These are phyloP conservation scores for Octomys mimax DNA, from an alignment of 2,797 vertebrate genomes.

Conservation along the genomic window DNA sequence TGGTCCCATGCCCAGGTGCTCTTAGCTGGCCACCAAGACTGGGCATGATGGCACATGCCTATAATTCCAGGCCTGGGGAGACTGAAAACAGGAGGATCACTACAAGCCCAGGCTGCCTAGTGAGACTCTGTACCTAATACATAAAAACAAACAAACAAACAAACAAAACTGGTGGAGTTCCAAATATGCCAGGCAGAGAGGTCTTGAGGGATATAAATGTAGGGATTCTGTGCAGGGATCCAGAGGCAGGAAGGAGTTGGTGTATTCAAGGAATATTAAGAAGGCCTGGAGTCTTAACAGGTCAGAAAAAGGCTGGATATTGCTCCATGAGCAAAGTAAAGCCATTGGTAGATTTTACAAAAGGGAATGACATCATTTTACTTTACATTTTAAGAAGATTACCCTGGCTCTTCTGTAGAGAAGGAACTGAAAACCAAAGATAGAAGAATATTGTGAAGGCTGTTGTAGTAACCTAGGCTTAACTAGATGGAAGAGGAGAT, in stretches of 20 bases:
- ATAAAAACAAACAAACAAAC: not conserved
- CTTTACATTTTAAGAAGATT: constrained; percentile 29
- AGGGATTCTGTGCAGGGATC: not conserved
- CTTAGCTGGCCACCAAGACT: too few species aligned
- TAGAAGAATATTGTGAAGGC: constrained; percentile 12
- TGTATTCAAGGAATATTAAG: not conserved
- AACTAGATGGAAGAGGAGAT: not conserved
- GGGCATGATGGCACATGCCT: too few species aligned
- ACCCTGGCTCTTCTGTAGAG: not conserved
- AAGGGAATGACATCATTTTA: not conserved
- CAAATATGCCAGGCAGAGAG: not conserved
- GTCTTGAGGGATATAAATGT: not conserved
- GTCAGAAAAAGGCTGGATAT: not conserved
- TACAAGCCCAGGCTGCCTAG: too few species aligned
- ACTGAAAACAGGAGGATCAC: too few species aligned
- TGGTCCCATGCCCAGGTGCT: too few species aligned
- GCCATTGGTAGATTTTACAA: not conserved
- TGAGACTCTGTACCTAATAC: too few species aligned
- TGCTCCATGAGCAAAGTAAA: constrained; percentile 23
- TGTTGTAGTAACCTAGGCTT: not conserved
- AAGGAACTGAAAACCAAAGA: not conserved
- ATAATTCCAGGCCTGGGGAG: too few species aligned
- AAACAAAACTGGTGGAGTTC: not conserved
- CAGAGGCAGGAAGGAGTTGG: not conserved
- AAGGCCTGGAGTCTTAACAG: not conserved